Base-by-base conservation (phyloP, 2,113 vertebrate genomes). In the Dendrocopos noguchii region DNA sequence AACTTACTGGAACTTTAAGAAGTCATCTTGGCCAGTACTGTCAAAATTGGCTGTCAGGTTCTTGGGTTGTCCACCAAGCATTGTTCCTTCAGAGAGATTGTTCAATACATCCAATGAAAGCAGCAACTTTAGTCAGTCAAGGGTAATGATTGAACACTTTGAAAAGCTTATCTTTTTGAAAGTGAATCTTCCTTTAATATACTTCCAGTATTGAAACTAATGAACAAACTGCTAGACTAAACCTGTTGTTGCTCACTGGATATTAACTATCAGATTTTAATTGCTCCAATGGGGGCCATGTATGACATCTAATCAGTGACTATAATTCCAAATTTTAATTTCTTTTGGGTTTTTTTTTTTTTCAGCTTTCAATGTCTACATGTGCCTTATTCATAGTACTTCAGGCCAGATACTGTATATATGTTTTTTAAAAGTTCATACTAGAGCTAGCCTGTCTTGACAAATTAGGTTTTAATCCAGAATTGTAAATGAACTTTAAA, bases 121-220 rank as follows among this genome's bases (percentile, higher is more conserved):
- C 84, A 98, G 98, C 95, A 97, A 96, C 93, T 98, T 98, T 12
- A 98, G 98, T 97, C 99, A 98, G 93, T 98, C 98, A 84, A 98
- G 99, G 93, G 97, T 99, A 91, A 96, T 96, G 96, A 98, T 98
- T 97, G 99, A 99, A 97, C 99, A 99, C 96, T 98, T 99, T 90
- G 99, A 99, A 97, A 98, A 98, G 91, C 98, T 99, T 71, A 97
- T 99, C 94, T 99, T 99, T 97, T 97, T 99, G 97, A 99, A 99
- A 96, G 99, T 99, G 90, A 99, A 99, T 96, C 99, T 99, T 96
- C 99, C 99, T 84, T 97, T 99, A 97, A 98, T 99, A 98, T 99
- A 98, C 97, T 99, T 99, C 97, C 99, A 99, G 97, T 99, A 99
- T 98, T 99, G 98, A 99, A 94, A 82, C 76, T 83, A 95, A 76